Conservation (phyloP, 2,888 invertebrate species). For the Conus canariensis region DNA sequence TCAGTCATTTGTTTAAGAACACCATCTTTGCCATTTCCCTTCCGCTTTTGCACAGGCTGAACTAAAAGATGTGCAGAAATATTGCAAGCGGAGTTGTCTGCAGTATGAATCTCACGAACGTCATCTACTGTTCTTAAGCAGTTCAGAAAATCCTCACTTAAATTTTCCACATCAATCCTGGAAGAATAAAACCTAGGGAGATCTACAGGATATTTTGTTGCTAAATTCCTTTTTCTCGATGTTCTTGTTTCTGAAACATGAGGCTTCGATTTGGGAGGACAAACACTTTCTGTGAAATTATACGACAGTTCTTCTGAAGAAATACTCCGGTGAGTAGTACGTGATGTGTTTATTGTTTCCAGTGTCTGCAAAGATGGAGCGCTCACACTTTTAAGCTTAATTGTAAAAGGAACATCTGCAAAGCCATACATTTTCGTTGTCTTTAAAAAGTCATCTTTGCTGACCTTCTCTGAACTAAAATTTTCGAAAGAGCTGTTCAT, state of each 20-base stretch:
- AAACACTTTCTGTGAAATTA: neutral
- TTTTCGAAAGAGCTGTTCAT: neutral
- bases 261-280: too few relatives aligned
- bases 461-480: neutral
- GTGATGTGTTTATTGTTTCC: neutral
- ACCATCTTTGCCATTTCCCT: neutral
- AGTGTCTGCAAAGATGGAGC: neutral
- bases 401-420: neutral
- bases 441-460: neutral
- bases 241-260: too few relatives aligned
- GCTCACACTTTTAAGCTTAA: neutral
- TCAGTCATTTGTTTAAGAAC: neutral
- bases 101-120: neutral
- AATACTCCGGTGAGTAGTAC: too few relatives aligned
- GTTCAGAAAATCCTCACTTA: neutral
- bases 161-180: neutral
- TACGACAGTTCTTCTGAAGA: neutral
- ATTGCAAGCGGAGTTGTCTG: neutral
- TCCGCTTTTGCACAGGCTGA: neutral
- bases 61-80: neutral
- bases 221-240: too few relatives aligned
- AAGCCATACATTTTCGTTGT: neutral
- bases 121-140: neutral
- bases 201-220: neutral
- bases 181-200: neutral